Base-by-base conservation (phyloP, 1,140 invertebrate species). In the Cataglyphis hispanica region DNA sequence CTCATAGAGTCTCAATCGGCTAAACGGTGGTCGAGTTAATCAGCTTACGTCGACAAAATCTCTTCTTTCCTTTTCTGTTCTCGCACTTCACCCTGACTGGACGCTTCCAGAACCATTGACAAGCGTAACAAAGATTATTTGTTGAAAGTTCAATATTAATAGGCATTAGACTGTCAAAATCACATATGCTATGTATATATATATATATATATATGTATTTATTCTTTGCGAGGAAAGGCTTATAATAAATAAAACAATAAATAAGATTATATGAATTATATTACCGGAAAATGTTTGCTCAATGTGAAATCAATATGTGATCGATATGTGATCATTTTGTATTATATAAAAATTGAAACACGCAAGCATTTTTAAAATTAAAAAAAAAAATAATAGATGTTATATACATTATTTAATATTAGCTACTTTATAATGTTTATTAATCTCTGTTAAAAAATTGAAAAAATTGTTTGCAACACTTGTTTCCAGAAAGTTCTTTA, bases 11-110 rank as follows among this genome's bases (percentile, higher is more conserved):
- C 61, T 77, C 72, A 69, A 86, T 86, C 56, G 74, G 85, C 56
- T 87, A 90, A 91, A 92, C 80, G 86, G 72, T 66, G 89, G 91
- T 86, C 81, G 72, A 91, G 85, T 92, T 92, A 91, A 92, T 92
- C 91, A 91, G 91, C 89, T 92, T 92, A 92, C 11, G 56, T 31
- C 83, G 56, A 84, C 53, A 22, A 86, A 90, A 88, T 87, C 88
- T 85, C 58, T 80, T 69, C 78, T 75, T 31, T 66, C 46, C 25
- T 72, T 53, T 84, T 10, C 60, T 16, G 13, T 50, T 66, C 61
- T 27, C 40, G 61, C 70, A 74, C 86, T 84, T 77, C 50, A 80
- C 87, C 61, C 69, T 56, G 67, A 22, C 27, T 37, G 63, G 58
- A 91, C 53, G 56, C 22, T 13, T 40, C 0, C 22, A 64, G 77